Evolutionary conservation across 2,888 invertebrate species (phyloP).

Genomic region (Pristionchus mayeri): DNA sequence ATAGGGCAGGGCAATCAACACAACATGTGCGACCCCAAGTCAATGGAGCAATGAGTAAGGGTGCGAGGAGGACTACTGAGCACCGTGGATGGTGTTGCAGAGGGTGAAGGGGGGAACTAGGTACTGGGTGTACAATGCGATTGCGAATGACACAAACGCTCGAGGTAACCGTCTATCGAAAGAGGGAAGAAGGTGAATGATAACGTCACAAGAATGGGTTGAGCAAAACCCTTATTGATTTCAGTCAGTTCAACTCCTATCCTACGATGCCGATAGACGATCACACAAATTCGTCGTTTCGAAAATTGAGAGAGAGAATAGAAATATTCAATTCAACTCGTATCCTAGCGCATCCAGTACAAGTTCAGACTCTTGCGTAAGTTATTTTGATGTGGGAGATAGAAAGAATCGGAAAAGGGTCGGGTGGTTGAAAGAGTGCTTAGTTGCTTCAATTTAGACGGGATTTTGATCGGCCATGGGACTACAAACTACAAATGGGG

Average conservation of each 20-base stretch:
- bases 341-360: constrained; percentile 37
- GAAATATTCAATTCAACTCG: constrained; percentile 43
- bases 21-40: not conserved
- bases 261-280: not conserved
- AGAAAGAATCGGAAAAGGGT: constrained; percentile 24
- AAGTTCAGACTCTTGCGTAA: constrained; percentile 36
- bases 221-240: not conserved
- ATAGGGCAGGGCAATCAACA: not conserved
- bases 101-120: not conserved
- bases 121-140: constrained; percentile 26
- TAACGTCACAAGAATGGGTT: not conserved
- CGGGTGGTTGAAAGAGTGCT: not conserved
- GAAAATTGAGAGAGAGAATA: constrained; percentile 45
- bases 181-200: not conserved
- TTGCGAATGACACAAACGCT: constrained; percentile 43
- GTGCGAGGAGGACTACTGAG: not conserved
- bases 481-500: constrained; percentile 21
- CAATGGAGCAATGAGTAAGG: constrained; percentile 22
- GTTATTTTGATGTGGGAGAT: constrained; percentile 1
- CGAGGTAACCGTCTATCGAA: constrained; percentile 11
- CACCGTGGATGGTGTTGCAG: constrained; percentile 20
- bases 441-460: constrained; percentile 3
- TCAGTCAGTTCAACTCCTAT: constrained; percentile 7
- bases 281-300: constrained; percentile 34
- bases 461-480: constrained; percentile 37